Base-by-base conservation (phyloP, 2,797 vertebrate species). In the Sebastes goodei region DNA sequence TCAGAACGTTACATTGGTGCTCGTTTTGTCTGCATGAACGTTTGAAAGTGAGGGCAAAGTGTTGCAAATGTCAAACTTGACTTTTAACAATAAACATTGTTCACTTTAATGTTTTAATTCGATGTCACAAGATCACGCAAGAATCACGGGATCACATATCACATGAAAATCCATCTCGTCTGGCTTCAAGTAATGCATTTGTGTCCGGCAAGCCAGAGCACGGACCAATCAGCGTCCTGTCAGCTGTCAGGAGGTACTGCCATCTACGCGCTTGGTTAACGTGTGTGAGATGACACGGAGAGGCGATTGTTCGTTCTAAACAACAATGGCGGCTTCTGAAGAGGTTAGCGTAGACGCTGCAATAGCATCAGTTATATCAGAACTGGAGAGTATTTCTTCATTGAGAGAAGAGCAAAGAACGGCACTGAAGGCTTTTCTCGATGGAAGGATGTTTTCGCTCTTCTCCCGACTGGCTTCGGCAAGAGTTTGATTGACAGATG, bases 1-100 rank as follows among this genome's bases (percentile, higher is more conserved):
- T 90, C 70, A 83, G 76, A 90, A 93, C 89, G 91, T 95, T 93
- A 87, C 74, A 78, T 83, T 86, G 88, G 90, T 92, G 91, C 91
- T 94, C 76, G 87, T 76, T 93, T 86, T 74, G 87, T 87, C 82
- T 86, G 89, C 93, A 94, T 94, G 89, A 84, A 71, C 42, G 74
- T 86, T 84, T 88, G 56, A 84, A 80, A 75, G 10, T 70, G 78
- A 81, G 84, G 71, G 74, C 30, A 73, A 80, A 53, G 35, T 90
- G 83, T 89, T 89, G 77, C 64, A 73, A 86, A 82, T 87, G 87
- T 87, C 65, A 78, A 81, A 74, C 76, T 80, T 83, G 71, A 91
- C 69, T 82, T 93, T 84, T 83, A 89, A 87, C 76, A 89, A 89
- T 91, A 90, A 94, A 94, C 59, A 57, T 68, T 64, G 76, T 81